Conservation (phyloP, 2,113 vertebrate species). For the Sula dactylatra region DNA sequence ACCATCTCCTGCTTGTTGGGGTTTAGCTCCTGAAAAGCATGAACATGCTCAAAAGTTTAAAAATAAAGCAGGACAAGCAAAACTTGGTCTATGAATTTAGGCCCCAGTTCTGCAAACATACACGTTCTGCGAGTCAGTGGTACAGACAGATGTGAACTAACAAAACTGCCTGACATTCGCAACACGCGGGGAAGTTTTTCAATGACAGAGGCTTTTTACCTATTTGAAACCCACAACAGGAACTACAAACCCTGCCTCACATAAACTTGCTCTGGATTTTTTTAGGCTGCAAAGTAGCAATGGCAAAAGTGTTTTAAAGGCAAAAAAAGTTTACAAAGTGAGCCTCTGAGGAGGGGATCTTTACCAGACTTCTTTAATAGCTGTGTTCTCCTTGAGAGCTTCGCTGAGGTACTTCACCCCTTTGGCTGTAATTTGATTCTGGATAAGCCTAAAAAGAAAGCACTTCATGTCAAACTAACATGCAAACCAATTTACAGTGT, state of each 20-base stretch:
- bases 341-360: background rate
- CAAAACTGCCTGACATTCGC: background rate
- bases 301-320: background rate
- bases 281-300: background rate
- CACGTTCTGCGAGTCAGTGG: accelerated
- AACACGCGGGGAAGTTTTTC: background rate
- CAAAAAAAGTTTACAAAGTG: background rate
- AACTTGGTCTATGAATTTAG: background rate
- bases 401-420: constrained; percentile 68
- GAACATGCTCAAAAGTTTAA: background rate
- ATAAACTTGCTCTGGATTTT: background rate
- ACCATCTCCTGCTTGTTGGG: background rate
- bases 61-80: background rate
- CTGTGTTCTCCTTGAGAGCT: constrained; percentile 71
- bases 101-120: background rate
- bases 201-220: background rate
- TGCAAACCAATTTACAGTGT: background rate
- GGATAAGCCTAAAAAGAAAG: constrained; percentile 75
- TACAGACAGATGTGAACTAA: background rate
- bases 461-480: background rate
- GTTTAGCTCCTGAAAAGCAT: background rate
- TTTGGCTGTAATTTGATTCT: constrained; percentile 78
- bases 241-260: background rate
- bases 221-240: background rate
- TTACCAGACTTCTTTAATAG: constrained; percentile 80